Evolutionary conservation across 2,113 vertebrate genomes (phyloP).

Genomic region (Heptranchias perlo): DNA sequence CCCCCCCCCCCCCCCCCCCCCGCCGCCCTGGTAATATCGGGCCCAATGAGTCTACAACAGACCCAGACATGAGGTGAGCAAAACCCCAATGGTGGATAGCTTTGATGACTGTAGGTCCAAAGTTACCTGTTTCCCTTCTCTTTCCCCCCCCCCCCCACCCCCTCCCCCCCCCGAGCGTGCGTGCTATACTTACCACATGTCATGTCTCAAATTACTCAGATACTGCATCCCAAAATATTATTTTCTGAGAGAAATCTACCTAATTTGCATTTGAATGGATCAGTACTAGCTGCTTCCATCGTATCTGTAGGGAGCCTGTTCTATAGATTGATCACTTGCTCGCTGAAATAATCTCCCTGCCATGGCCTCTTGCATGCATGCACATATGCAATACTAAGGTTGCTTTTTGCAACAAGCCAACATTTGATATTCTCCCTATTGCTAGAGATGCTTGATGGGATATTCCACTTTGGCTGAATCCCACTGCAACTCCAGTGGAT

Average conservation of each 20-base stretch:
- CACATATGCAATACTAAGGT: no score
- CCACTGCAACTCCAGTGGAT: no score
- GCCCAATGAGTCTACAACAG: neutral
- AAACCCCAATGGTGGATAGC: neutral
- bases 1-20: no score
- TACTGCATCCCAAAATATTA: neutral
- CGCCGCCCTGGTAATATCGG: no score
- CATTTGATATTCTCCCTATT: no score
- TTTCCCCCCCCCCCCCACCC: no score
- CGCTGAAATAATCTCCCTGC: neutral
- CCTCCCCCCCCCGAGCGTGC: no score
- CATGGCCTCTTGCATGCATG: no score
- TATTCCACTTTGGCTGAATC: no score
- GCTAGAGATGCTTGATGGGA: no score
- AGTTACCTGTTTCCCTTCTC: neutral
- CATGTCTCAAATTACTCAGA: no score
- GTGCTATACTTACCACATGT: neutral
- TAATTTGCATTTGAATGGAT: neutral
- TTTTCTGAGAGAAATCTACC: neutral
- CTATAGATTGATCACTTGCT: neutral
- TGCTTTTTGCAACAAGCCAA: no score
- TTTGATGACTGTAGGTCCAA: neutral
- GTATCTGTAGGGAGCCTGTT: neutral
- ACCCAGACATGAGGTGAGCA: neutral
- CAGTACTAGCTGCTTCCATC: neutral